These are phyloP conservation scores for Drosophila longiperda DNA, from an alignment of 2,888 invertebrate species.

Conservation along the genomic window DNA sequence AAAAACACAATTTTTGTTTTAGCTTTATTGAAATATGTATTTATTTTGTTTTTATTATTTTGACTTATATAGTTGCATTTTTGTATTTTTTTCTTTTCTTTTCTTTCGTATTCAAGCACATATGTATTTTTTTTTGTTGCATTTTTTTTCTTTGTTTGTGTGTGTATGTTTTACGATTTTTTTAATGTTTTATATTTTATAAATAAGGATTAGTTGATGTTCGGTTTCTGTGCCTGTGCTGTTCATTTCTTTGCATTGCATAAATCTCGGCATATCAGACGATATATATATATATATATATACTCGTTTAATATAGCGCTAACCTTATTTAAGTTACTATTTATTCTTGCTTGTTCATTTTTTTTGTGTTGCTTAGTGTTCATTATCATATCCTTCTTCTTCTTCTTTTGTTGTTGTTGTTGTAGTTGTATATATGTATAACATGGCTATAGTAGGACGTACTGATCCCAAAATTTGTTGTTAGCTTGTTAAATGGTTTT, in stretches of 20 bases:
- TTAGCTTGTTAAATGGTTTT: constrained; percentile 69
- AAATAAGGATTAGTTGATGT: constrained; percentile 77
- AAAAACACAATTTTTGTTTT: constrained; percentile 37
- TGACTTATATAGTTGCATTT: constrained; percentile 80
- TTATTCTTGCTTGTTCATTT: constrained; percentile 62
- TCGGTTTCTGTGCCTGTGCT: constrained; percentile 64
- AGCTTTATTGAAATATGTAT: constrained; percentile 81
- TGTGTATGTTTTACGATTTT: constrained; percentile 60
- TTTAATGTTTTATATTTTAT: constrained; percentile 67
- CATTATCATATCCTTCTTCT: constrained; percentile 48
- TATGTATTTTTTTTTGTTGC: constrained; percentile 69
- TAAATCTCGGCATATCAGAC: constrained; percentile 58
- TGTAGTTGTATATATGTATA: constrained; percentile 71
- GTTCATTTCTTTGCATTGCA: constrained; percentile 72
- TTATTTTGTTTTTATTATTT: constrained; percentile 76
- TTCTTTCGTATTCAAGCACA: constrained; percentile 78
- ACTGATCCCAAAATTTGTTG: constrained; percentile 83
- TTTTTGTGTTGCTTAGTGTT: constrained; percentile 58
- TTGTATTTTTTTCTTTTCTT: constrained; percentile 57
- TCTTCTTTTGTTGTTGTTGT: constrained; percentile 56
- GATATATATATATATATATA: constrained; percentile 38
- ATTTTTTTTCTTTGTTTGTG: constrained; percentile 60
- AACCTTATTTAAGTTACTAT: constrained; percentile 70
- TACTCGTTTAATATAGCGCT: constrained; percentile 63
- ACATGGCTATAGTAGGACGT: constrained; percentile 83